phyloP scores from a whole-genome alignment of 2,888 invertebrate genomes.

The Pheosia gnoma region DNA sequence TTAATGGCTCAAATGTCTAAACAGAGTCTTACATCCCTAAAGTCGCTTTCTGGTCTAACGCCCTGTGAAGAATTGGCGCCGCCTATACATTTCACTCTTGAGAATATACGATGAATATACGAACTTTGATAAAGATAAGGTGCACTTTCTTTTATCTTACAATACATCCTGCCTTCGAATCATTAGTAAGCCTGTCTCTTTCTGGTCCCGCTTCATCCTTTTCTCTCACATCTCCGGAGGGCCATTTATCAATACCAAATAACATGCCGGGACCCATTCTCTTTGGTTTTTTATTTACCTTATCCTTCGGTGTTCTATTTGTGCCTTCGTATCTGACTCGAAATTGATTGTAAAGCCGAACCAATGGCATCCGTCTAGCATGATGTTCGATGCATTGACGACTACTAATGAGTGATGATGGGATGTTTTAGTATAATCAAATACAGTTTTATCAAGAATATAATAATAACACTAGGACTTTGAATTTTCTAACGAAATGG shows the following conservation, averaged over 20 bases:
- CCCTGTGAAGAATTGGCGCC: slow-evolving; percentile 62
- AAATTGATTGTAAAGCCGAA: slow-evolving; percentile 81
- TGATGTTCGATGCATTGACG: slow-evolving; percentile 75
- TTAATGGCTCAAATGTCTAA: slow-evolving; percentile 51
- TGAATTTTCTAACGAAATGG: slow-evolving; percentile 39
- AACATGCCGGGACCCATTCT: slow-evolving; percentile 80
- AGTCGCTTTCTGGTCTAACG: slow-evolving; percentile 58
- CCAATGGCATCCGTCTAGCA: slow-evolving; percentile 74
- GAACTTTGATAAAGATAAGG: slow-evolving; percentile 60
- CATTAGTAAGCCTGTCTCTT: slow-evolving; percentile 71
- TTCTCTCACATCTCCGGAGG: slow-evolving; percentile 74
- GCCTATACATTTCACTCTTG: slow-evolving; percentile 41
- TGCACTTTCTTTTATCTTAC: slow-evolving; percentile 77
- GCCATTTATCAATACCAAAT: slow-evolving; percentile 84
- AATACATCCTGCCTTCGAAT: slow-evolving; percentile 67
- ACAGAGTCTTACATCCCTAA: slow-evolving; percentile 59
- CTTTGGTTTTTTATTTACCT: slow-evolving; percentile 80
- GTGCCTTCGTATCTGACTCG: slow-evolving; percentile 68
- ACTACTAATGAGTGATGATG: slow-evolving; percentile 67
- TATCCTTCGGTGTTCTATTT: slow-evolving; percentile 75
- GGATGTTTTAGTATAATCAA: slow-evolving; percentile 41
- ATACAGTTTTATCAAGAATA: slow-evolving; percentile 34
- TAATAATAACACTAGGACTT: slow-evolving; percentile 39
- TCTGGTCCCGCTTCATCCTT: slow-evolving; percentile 67
- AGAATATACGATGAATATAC: slow-evolving; percentile 28